A percentile compares a stretch with the other conserved stretches of the same genome.
These are phyloP conservation scores for Callosobruchus maculatus DNA, from an alignment of 2,888 invertebrate genomes.

Conservation along the genomic window DNA sequence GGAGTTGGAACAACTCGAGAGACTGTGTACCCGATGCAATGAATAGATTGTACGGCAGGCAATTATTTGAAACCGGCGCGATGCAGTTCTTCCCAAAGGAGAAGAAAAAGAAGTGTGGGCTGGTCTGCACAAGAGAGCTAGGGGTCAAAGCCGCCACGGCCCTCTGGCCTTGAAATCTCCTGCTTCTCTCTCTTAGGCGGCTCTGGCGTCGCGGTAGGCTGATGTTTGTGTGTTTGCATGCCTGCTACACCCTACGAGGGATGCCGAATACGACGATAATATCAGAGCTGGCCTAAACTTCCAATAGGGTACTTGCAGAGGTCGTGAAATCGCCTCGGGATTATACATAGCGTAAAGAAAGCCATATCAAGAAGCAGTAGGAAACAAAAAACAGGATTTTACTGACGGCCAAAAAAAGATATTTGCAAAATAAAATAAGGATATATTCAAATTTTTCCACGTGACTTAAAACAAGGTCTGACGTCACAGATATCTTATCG, in stretches of 20 bases:
- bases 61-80: not conserved
- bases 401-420: no score
- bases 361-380: no score
- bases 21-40: not conserved
- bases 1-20: not conserved
- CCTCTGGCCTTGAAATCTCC: slow-evolving; percentile 34
- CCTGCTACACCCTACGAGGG: not conserved
- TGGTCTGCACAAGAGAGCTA: slow-evolving; percentile 1
- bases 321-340: no score
- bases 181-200: slow-evolving; percentile 18
- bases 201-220: not conserved
- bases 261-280: not conserved
- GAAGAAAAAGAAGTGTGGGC: not conserved
- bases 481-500: no score
- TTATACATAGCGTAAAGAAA: no score
- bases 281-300: no score
- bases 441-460: no score
- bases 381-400: no score
- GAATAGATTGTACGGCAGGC: not conserved
- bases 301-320: no score
- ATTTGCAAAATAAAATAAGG: no score
- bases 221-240: not conserved
- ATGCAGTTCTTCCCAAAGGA: not conserved
- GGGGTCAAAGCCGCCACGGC: slow-evolving; percentile 34
- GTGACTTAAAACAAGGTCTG: no score